Percentiles rank a stretch among this genome's conserved stretches.
Conservation (phyloP, 2,888 invertebrate species). For the Melinopterus prodromus region DNA sequence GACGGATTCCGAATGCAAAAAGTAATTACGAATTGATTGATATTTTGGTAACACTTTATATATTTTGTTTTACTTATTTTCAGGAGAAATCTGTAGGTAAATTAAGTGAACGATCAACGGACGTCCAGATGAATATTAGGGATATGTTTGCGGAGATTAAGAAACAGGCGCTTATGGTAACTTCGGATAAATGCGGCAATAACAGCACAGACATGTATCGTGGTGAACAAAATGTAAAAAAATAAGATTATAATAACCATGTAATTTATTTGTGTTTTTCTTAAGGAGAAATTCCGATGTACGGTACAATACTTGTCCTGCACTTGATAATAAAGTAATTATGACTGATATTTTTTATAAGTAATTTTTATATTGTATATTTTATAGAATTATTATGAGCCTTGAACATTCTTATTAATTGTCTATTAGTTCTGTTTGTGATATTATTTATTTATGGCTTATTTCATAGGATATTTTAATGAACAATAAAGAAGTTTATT, state of each 20-base stretch:
- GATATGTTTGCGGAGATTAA: conserved; percentile 39
- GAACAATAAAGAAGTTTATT: too few species aligned
- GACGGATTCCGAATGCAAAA: neutral
- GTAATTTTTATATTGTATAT: conserved; percentile 7
- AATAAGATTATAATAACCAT: neutral
- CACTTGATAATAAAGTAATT: conserved; percentile 6
- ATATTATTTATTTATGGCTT: too few species aligned
- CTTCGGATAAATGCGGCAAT: conserved; percentile 9
- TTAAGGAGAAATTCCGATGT: conserved; percentile 6
- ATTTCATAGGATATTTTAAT: too few species aligned
- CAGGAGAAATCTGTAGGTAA: conserved; percentile 15
- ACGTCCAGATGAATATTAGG: conserved; percentile 34
- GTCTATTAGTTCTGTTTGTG: too few species aligned
- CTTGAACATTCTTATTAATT: too few species aligned
- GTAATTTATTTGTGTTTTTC: neutral
- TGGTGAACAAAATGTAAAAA: conserved; percentile 25
- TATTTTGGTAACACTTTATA: neutral
- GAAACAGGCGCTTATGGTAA: conserved; percentile 37
- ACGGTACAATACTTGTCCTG: neutral
- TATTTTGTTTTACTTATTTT: neutral
- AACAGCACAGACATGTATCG: conserved; percentile 29
- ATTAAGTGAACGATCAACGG: conserved; percentile 7
- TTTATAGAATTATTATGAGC: neutral
- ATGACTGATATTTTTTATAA: conserved; percentile 11
- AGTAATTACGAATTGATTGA: neutral